These are phyloP conservation scores for Harmothoe impar DNA, from an alignment of 2,888 invertebrate species.

Conservation along the genomic window DNA sequence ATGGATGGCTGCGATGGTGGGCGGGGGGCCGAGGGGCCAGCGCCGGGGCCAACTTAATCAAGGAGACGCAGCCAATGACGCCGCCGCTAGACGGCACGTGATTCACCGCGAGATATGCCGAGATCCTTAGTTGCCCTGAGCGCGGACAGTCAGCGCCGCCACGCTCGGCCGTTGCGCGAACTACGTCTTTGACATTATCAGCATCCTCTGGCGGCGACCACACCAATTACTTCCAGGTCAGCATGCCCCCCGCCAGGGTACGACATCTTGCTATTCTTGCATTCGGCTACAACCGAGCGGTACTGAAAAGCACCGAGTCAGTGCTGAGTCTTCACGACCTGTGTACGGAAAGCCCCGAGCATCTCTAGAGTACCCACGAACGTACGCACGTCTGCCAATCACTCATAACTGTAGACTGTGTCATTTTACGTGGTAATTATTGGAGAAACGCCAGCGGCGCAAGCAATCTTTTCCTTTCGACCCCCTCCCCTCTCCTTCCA, in stretches of 20 bases:
- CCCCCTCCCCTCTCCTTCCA: too few species aligned
- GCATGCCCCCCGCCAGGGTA: background rate
- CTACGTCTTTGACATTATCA: background rate
- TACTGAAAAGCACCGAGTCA: too few species aligned
- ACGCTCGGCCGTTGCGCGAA: background rate
- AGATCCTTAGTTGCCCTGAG: background rate
- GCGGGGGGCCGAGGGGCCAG: background rate
- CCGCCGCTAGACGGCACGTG: background rate
- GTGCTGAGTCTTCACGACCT: background rate
- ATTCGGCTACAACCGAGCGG: background rate
- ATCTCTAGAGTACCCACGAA: background rate
- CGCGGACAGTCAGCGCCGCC: slow-evolving; percentile 13
- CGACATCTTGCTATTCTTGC: background rate
- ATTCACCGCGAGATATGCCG: slow-evolving; percentile 2
- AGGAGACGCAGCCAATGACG: slow-evolving; percentile 10
- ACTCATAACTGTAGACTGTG: background rate
- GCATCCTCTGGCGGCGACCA: background rate
- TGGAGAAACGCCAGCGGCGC: background rate
- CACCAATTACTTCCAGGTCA: slow-evolving; percentile 33
- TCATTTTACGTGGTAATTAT: slow-evolving; percentile 14
- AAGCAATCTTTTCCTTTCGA: background rate
- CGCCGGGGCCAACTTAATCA: background rate
- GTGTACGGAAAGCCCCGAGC: background rate
- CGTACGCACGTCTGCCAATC: background rate
- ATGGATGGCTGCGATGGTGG: background rate